phyloP scores from a whole-genome alignment of 2,113 vertebrate species.

The Dolichallabes microphthalmus region DNA sequence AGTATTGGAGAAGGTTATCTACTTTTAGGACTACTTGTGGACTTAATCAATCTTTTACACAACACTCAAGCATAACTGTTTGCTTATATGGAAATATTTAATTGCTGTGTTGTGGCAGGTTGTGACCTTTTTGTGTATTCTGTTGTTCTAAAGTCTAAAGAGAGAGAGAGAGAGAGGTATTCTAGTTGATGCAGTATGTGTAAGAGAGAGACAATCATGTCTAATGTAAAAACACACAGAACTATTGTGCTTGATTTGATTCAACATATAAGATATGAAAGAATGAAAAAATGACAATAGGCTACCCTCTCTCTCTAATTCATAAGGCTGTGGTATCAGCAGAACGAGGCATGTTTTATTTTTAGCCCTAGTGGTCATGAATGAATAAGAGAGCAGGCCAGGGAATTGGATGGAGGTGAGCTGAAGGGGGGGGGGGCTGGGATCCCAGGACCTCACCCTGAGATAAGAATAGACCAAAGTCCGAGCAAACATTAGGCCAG shows the following conservation, averaged over 20 bases:
- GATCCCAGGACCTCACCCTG: slow-evolving; percentile 72
- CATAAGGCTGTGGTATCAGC: not conserved
- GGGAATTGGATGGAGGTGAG: slow-evolving; percentile 17
- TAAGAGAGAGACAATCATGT: not conserved
- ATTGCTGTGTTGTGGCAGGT: not conserved
- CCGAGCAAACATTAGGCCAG: slow-evolving; percentile 49
- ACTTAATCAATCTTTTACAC: slow-evolving; percentile 23
- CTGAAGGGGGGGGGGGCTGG: slow-evolving; percentile 49
- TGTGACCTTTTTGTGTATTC: not conserved
- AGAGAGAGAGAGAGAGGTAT: not conserved
- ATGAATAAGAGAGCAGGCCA: not conserved
- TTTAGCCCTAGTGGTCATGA: not conserved
- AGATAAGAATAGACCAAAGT: slow-evolving; percentile 78
- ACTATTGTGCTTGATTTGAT: not conserved
- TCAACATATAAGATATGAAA: not conserved
- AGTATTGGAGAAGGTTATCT: slow-evolving; percentile 38
- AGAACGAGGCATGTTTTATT: not conserved
- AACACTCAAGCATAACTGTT: not conserved
- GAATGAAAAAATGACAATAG: not conserved
- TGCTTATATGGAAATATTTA: not conserved
- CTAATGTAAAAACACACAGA: too few relatives aligned
- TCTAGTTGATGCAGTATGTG: too few relatives aligned
- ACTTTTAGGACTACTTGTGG: not conserved
- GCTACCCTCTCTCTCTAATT: not conserved
- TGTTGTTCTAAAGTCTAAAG: slow-evolving; percentile 53